phyloP scores from a whole-genome alignment of 2,797 vertebrate species.

The Prionace glauca region DNA sequence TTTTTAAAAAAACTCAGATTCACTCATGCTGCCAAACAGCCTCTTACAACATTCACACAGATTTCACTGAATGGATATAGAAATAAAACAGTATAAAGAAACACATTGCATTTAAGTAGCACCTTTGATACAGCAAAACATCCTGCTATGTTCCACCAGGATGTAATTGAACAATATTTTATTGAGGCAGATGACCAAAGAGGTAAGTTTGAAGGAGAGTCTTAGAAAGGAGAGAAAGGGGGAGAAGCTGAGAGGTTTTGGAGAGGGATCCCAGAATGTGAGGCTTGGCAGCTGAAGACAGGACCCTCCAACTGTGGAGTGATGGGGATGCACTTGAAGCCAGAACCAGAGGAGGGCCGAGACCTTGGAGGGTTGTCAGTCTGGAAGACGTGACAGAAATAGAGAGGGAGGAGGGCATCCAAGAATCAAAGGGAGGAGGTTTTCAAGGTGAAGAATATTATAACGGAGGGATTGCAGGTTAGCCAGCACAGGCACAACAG shows the following conservation, averaged over 20 bases:
- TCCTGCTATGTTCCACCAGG: background rate
- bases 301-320: background rate
- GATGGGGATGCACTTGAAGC: background rate
- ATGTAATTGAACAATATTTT: background rate
- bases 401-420: background rate
- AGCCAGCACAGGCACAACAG: background rate
- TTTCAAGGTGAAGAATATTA: background rate
- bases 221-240: background rate
- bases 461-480: background rate
- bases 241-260: background rate
- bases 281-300: background rate
- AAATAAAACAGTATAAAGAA: background rate
- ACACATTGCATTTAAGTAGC: background rate
- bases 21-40: background rate
- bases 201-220: background rate
- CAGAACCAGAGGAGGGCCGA: too few relatives aligned
- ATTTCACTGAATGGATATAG: background rate
- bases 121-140: background rate
- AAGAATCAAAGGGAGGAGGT: background rate
- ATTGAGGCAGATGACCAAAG: background rate
- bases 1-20: background rate
- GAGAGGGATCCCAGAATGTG: background rate
- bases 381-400: background rate
- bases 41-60: background rate
- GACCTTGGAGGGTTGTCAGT: background rate